Conservation (phyloP, 2,113 vertebrate genomes). For the Aplodontia rufa region DNA sequence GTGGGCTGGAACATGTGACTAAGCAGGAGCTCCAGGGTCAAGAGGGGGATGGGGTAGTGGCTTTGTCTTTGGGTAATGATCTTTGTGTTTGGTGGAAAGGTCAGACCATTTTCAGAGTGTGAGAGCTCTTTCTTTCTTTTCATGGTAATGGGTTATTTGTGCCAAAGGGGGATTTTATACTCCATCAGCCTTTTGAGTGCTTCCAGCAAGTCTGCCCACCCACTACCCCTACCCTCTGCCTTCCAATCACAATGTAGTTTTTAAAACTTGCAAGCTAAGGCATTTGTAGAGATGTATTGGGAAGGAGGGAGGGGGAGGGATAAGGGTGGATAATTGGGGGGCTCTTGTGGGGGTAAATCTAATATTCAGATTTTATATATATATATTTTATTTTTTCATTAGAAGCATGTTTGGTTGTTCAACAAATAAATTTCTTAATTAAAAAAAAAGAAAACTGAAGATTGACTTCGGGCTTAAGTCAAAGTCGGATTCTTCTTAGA, state of each 20-base stretch:
- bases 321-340: no score
- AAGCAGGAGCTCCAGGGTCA: background rate
- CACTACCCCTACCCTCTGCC: rapidly evolving
- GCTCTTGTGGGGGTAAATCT: no score
- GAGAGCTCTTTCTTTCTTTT: background rate
- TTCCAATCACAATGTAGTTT: background rate
- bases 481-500: background rate
- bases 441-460: background rate
- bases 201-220: background rate
- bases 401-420: no score
- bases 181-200: background rate
- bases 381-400: no score
- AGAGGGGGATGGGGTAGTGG: background rate
- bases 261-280: no score
- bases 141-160: background rate
- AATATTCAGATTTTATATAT: no score
- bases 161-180: background rate
- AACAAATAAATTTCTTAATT: no score
- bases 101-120: background rate
- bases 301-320: no score
- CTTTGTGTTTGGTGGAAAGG: background rate
- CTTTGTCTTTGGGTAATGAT: background rate
- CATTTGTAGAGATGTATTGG: no score
- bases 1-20: background rate
- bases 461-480: background rate